Percentiles rank a stretch among this genome's conserved stretches.
These are phyloP conservation scores for Anagrus nilaparvatae DNA, from an alignment of 1,140 invertebrate genomes.

Conservation along the genomic window DNA sequence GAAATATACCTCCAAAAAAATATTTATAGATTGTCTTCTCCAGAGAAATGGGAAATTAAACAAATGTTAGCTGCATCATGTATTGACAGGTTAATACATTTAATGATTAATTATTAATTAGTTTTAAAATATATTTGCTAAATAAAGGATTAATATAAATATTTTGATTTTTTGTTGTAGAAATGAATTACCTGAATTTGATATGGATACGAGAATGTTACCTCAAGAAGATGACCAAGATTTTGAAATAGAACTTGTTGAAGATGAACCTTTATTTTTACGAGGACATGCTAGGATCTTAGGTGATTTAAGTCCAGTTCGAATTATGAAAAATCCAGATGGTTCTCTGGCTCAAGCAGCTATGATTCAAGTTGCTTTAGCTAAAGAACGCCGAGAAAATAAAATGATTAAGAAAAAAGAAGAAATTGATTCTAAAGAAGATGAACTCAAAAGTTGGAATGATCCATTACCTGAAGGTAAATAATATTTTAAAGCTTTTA, in stretches of 20 bases:
- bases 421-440: slow-evolving; percentile 77
- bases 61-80: slow-evolving; percentile 44
- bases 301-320: slow-evolving; percentile 86
- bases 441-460: slow-evolving; percentile 85
- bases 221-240: slow-evolving; percentile 87
- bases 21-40: slow-evolving; percentile 88
- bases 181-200: slow-evolving; percentile 82
- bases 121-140: too few species aligned
- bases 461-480: slow-evolving; percentile 81
- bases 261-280: slow-evolving; percentile 96
- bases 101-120: too few species aligned
- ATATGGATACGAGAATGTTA: slow-evolving; percentile 77
- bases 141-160: slow-evolving; percentile 4
- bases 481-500: too few species aligned
- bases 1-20: slow-evolving; percentile 75
- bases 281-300: slow-evolving; percentile 78
- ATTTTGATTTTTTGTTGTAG: slow-evolving; percentile 54
- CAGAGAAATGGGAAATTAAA: slow-evolving; percentile 86
- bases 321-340: slow-evolving; percentile 99
- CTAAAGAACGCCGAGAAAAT: slow-evolving; percentile 89
- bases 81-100: slow-evolving; percentile 45
- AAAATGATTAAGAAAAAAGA: slow-evolving; percentile 89
- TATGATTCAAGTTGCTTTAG: slow-evolving; percentile 97
- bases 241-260: slow-evolving; percentile 96
- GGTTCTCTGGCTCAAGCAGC: slow-evolving; percentile 96